Conservation (phyloP, 2,113 vertebrate species). For the Lophius piscatorius region DNA sequence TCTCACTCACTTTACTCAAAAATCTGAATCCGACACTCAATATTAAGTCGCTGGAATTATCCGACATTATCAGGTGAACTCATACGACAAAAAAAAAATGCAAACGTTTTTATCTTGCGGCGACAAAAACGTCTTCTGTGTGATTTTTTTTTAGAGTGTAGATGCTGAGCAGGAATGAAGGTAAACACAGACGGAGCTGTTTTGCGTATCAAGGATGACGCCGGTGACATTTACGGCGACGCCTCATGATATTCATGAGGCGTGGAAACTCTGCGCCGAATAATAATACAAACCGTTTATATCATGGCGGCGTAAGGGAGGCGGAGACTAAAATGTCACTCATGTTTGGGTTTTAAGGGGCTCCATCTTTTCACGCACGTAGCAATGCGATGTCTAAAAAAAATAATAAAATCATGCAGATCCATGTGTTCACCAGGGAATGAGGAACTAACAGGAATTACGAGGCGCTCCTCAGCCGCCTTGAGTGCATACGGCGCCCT, state of each 20-base stretch:
- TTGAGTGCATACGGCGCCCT: constrained; percentile 42
- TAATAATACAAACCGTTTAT: constrained; percentile 50
- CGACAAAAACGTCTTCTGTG: no score
- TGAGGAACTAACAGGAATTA: constrained; percentile 18
- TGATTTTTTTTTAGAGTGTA: neutral
- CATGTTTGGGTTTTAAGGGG: constrained; percentile 44
- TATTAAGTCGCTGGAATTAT: no score
- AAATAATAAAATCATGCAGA: constrained; percentile 8
- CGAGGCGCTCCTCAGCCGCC: constrained; percentile 33
- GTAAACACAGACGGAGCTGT: constrained; percentile 52
- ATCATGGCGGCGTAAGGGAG: constrained; percentile 28
- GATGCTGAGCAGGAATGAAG: constrained; percentile 44
- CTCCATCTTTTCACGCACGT: constrained; percentile 16
- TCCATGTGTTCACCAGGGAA: constrained; percentile 27
- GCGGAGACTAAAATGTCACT: constrained; percentile 37
- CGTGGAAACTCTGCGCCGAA: constrained; percentile 28
- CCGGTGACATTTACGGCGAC: constrained; percentile 51
- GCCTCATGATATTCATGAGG: constrained; percentile 49
- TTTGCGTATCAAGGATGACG: constrained; percentile 63
- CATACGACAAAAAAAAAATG: no score
- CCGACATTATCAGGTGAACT: no score
- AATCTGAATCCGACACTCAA: no score
- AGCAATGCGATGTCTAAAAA: neutral
- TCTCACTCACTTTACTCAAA: no score
- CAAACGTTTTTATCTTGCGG: no score